These are phyloP conservation scores for Uropetala carovei DNA, from an alignment of 2,888 invertebrate species.

Conservation along the genomic window DNA sequence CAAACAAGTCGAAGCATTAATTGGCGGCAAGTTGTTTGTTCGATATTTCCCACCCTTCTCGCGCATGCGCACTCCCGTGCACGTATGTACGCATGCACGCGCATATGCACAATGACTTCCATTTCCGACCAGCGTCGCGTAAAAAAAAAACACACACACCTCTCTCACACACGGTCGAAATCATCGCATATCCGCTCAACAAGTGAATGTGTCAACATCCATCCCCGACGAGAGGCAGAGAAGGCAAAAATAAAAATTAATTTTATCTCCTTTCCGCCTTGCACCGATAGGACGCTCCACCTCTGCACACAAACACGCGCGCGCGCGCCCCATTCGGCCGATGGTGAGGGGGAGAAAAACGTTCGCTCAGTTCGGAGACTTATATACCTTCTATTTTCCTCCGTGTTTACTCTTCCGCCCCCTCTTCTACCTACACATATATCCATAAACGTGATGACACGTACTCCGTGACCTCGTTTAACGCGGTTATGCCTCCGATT, in stretches of 20 bases:
- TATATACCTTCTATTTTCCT: neutral
- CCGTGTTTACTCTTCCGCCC: neutral
- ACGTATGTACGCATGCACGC: constrained; percentile 3
- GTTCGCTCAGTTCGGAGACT: neutral
- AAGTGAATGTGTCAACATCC: constrained; percentile 19
- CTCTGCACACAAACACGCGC: neutral
- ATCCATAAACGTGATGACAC: neutral
- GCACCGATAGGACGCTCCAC: neutral
- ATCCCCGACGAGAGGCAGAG: neutral
- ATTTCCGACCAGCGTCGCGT: neutral
- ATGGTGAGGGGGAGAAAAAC: neutral
- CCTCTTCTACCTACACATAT: neutral
- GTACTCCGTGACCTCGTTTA: neutral
- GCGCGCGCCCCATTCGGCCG: neutral
- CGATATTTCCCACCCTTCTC: neutral
- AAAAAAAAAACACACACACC: neutral
- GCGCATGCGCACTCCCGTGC: neutral
- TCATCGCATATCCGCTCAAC: constrained; percentile 11
- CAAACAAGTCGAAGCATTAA: neutral
- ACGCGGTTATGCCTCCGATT: neutral
- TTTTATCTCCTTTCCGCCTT: neutral
- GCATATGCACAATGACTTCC: neutral
- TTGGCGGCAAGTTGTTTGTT: neutral
- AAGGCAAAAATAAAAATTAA: neutral
- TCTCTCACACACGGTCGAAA: neutral